These are phyloP conservation scores for Phymastichus coffea DNA, from an alignment of 1,140 invertebrate species.

Conservation along the genomic window DNA sequence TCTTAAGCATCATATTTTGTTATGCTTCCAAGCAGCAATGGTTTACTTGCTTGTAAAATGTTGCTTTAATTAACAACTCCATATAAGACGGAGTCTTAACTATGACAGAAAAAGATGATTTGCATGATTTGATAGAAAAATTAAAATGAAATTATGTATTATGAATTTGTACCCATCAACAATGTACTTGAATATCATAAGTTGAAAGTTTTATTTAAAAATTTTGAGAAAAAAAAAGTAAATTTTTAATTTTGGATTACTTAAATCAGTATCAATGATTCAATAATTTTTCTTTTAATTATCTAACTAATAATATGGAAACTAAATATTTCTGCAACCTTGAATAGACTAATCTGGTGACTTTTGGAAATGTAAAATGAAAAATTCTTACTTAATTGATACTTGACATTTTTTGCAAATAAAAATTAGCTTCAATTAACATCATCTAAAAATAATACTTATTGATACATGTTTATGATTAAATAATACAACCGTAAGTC, in stretches of 20 bases:
- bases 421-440: too few species aligned
- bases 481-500: too few species aligned
- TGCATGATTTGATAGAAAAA: conserved; percentile 1
- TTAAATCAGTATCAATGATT: too few species aligned
- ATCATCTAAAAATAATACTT: too few species aligned
- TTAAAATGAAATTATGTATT: conserved; percentile 1
- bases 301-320: too few species aligned
- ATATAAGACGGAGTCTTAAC: conserved; percentile 6
- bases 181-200: not conserved
- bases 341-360: too few species aligned
- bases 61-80: conserved; percentile 13
- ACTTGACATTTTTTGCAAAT: too few species aligned
- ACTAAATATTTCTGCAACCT: too few species aligned
- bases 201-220: not conserved
- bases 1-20: conserved; percentile 9
- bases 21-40: conserved; percentile 13
- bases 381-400: too few species aligned
- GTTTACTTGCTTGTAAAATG: conserved; percentile 7
- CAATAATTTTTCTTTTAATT: too few species aligned
- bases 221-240: not conserved
- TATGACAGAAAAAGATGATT: not conserved
- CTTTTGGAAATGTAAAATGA: too few species aligned
- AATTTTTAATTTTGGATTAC: not conserved
- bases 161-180: not conserved
- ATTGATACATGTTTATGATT: too few species aligned